A percentile compares a stretch with the other conserved stretches of the same genome.
phyloP scores from a whole-genome alignment of 1,140 invertebrate species.

The Camponotus vicinus region DNA sequence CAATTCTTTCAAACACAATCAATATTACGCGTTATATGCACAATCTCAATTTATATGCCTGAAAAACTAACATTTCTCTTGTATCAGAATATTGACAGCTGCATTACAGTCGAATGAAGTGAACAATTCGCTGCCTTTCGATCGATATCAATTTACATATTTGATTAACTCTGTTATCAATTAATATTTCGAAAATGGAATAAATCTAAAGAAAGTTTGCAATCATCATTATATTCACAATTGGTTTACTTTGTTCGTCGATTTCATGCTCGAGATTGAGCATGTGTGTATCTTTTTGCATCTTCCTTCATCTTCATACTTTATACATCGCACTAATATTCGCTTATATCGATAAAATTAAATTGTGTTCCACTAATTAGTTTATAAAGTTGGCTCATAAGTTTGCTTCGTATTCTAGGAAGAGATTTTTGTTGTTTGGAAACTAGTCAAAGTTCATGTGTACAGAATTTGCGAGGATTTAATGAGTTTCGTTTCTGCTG shows the following conservation, averaged over 20 bases:
- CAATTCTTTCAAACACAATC: background rate
- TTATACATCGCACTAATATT: too few species aligned
- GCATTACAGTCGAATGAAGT: background rate
- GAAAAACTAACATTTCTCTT: background rate
- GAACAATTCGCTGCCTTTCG: background rate
- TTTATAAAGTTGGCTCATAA: background rate
- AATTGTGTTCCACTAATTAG: background rate
- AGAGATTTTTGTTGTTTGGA: background rate
- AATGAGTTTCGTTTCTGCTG: conserved; percentile 11
- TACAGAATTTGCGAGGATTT: conserved; percentile 14
- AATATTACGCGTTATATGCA: background rate
- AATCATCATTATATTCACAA: background rate
- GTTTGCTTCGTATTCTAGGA: background rate
- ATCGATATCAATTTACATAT: background rate
- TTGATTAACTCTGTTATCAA: background rate
- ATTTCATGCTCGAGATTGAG: background rate
- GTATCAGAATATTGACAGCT: background rate
- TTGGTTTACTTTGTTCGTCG: background rate
- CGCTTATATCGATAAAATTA: too few species aligned
- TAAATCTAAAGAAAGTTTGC: background rate
- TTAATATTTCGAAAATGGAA: background rate
- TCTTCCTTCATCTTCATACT: background rate
- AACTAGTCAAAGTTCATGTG: background rate
- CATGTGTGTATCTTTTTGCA: background rate
- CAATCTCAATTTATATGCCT: background rate